phyloP scores from a whole-genome alignment of 2,113 vertebrate species.

The Oxygymnocypris stewartii region DNA sequence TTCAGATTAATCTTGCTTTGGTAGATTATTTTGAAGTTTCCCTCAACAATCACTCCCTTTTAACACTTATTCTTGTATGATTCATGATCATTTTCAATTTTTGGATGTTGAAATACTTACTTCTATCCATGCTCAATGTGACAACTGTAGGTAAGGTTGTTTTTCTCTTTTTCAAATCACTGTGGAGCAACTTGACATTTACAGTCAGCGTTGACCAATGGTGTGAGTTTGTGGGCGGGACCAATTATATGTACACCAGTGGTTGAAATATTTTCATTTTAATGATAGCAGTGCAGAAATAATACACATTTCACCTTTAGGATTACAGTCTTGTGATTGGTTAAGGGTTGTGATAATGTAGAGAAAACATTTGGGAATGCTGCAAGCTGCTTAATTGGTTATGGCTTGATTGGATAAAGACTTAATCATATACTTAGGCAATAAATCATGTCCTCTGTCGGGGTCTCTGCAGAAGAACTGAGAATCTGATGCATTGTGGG shows the following conservation, averaged over 20 bases:
- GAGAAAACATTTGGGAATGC: conserved; percentile 14
- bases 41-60: background rate
- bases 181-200: background rate
- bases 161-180: background rate
- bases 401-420: background rate
- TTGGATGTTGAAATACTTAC: background rate
- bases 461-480: background rate
- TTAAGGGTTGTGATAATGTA: background rate
- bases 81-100: background rate
- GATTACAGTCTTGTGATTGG: conserved; percentile 11
- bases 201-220: background rate
- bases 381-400: conserved; percentile 40
- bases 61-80: background rate
- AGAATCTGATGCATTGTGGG: background rate
- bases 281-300: background rate
- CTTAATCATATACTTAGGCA: background rate
- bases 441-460: conserved; percentile 44
- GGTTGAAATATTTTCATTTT: background rate
- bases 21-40: background rate
- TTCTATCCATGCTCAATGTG: background rate
- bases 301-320: background rate
- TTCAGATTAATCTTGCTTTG: background rate
- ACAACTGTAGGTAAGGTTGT: background rate
- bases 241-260: background rate
- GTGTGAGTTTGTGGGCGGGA: background rate